Evolutionary conservation across 2,113 vertebrate species (phyloP), one percentile per base, ranked within the genome.

Genomic region (Mugil cephalus): DNA sequence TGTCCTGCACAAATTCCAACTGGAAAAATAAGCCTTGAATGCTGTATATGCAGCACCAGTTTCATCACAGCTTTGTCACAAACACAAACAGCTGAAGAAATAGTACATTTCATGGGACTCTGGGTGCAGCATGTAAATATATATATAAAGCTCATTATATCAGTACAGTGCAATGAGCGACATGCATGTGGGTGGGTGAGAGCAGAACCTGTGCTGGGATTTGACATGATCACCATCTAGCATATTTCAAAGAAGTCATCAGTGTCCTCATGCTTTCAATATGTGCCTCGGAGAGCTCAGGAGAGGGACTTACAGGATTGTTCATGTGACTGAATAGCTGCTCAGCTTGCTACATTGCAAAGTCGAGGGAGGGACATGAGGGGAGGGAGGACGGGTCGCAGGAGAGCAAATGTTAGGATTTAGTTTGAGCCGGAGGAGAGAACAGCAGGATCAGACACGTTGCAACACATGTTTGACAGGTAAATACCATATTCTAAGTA

Each of bases 251-350:
- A 81, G 19, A 83, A 46, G 50, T 54, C 52, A 62, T 76, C 77
- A 87, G 90, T 93, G 94, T 96, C 96, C 95, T 97, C 96, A 97
- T 98, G 96, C 96, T 95, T 96, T 94, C 93, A 92, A 84, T 95
- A 94, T 95, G 96, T 95, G 95, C 95, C 94, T 88, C 85, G 88
- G 86, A 93, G 90, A 65, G 87, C 93, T 95, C 79, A 80, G 84
- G 92, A 93, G 86, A 93, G 80, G 72, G 88, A 99, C 97, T 99
- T 99, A 99, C 98, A 95, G 97, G 97, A 88, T 95, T 97, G 96
- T 98, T 98, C 96, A 97, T 97, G 95, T 99, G 98, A 98, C 97
- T 99, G 96, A 99, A 98, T 94, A 99, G 98, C 95, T 99, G 98
- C 93, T 99, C 98, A 94, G 98, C 98, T 95, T 99, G 98, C 98